Conservation (phyloP, 2,797 vertebrate species). For the Macropus fuliginosus region DNA sequence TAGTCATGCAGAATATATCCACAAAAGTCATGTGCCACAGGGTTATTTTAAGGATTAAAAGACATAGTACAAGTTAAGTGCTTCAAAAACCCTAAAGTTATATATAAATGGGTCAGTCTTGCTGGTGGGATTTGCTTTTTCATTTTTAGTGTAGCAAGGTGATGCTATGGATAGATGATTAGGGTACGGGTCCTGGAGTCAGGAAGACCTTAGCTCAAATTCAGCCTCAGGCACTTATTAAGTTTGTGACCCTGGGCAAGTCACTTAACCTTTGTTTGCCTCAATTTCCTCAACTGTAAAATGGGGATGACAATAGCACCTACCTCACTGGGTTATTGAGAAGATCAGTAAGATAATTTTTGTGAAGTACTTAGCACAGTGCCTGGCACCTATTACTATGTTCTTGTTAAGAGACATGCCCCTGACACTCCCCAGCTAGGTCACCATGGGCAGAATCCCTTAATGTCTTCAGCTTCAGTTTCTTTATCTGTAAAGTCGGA, state of each 20-base stretch:
- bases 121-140: no score
- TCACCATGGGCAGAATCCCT: neutral
- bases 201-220: neutral
- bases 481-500: neutral
- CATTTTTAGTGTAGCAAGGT: no score
- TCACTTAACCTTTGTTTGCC: neutral
- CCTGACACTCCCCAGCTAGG: neutral
- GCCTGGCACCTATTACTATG: neutral
- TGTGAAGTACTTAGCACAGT: neutral
- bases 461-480: neutral
- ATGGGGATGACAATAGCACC: no score
- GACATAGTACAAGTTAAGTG: no score
- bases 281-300: neutral
- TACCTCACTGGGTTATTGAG: neutral
- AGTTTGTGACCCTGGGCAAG: neutral
- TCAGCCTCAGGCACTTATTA: neutral
- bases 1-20: no score
- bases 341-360: neutral
- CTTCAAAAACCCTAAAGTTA: neutral
- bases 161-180: neutral
- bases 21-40: no score
- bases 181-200: neutral
- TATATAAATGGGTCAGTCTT: neutral
- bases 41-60: no score
- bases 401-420: neutral